Base-by-base conservation (phyloP, 1,140 invertebrate species). In the Euura saliciscinereae region DNA sequence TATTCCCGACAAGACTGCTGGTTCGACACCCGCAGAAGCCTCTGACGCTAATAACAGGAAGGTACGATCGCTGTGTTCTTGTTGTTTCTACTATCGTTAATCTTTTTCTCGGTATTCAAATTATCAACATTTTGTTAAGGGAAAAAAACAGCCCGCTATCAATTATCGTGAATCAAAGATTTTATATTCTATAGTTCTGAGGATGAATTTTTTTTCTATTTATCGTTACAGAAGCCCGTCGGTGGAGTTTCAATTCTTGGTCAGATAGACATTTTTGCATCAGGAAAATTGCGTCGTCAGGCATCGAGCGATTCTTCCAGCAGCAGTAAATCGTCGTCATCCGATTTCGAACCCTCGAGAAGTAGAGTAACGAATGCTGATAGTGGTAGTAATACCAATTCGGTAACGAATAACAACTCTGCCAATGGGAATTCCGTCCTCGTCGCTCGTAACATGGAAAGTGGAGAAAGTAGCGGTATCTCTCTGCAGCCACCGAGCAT, bases 221-320 rank as follows among this genome's bases (percentile, higher is more conserved):
- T 67, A 11, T 75, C 74, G 71, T 87, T 86, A 64, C 80, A 92
- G 90, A 90, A 90, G 85, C 88, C 89, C 43, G 75, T 86, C 1
- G 90, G 89, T 2, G 89, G 87, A 2, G 84, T 90, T 42, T 89
- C 90, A 7, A 79, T 91, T 66, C 88, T 91, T 71, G 89, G 89
- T 1, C 78, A 84, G 13, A 78, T 80, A n/a, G 79, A 79, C 71
- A 71, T 82, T 7, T 77, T 71, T 13, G 78, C 71, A 28, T 83
- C 75, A 10, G 73, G 84, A 83, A 66, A 79, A 46, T 69, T 80
- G 13, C 44, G 72, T 11, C 75, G 73, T n/a, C 75, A 75, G 44
- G 74, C 77, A 4, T 80, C 78, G 6, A 80, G 82, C 0, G 80
- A 78, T 65, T 84, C 83, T n/a, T 84, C 82, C 6, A 80, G 79